phyloP scores from a whole-genome alignment of 2,888 invertebrate genomes.

The Halictus quadricinctus region DNA sequence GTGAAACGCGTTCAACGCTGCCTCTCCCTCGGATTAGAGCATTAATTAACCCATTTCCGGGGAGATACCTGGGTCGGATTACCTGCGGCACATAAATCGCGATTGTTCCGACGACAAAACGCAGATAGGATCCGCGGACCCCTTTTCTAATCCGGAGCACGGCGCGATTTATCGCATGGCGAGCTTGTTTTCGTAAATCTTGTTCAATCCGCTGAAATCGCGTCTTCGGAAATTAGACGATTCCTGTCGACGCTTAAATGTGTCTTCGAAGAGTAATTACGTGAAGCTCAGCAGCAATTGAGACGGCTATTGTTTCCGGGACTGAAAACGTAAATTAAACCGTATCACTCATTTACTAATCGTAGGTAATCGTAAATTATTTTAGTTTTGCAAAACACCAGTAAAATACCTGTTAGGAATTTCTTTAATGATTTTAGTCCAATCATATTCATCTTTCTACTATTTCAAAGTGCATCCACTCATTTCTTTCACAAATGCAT shows the following conservation, averaged over 20 bases:
- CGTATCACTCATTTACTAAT: neutral
- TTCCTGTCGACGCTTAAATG: neutral
- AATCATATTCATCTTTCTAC: too few relatives aligned
- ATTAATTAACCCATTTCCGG: slow-evolving; percentile 62
- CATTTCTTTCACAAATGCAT: too few relatives aligned
- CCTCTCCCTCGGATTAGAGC: slow-evolving; percentile 10
- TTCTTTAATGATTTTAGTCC: too few relatives aligned
- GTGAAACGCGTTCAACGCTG: slow-evolving; percentile 41
- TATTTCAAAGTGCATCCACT: too few relatives aligned
- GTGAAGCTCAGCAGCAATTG: neutral
- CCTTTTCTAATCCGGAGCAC: slow-evolving; percentile 26
- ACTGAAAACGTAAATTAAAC: neutral
- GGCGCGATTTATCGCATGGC: neutral
- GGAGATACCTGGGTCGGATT: slow-evolving; percentile 35
- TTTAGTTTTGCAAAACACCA: too few relatives aligned
- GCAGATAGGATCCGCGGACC: slow-evolving; percentile 20
- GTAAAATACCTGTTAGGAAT: too few relatives aligned
- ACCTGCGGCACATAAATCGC: slow-evolving; percentile 21
- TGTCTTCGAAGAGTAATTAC: neutral
- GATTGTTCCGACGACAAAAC: slow-evolving; percentile 29
- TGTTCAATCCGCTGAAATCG: neutral
- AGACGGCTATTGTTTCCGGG: neutral
- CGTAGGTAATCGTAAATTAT: too few relatives aligned
- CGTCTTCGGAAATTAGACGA: neutral
- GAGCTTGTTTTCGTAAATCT: neutral